Percentiles rank a stretch among this genome's conserved stretches.
Evolutionary conservation across 1,140 invertebrate genomes (phyloP).

Genomic region (Pseudomyrmex gracilis): DNA sequence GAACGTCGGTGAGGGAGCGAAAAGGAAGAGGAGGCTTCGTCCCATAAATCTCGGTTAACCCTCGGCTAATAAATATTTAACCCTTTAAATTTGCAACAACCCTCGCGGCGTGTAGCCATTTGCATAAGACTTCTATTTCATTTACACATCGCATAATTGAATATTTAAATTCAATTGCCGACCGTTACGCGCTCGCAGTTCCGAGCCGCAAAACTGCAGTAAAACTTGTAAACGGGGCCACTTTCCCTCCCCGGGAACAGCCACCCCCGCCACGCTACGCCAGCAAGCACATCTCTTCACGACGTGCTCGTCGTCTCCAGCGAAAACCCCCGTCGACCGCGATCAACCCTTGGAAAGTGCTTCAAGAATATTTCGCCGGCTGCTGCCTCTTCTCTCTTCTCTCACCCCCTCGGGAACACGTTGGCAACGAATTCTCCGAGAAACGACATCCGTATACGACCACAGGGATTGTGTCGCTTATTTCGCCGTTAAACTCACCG

Average conservation of each 20-base stretch:
- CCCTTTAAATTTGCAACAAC: conserved; percentile 86
- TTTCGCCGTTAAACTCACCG: conserved; percentile 18
- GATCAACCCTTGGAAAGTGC: conserved; percentile 77
- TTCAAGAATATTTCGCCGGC: conserved; percentile 78
- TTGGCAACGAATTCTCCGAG: conserved; percentile 34
- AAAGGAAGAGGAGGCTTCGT: conserved; percentile 61
- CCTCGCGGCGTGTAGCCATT: conserved; percentile 86
- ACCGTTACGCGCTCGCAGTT: conserved; percentile 84
- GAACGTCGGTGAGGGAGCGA: conserved; percentile 64
- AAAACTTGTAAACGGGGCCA: conserved; percentile 86
- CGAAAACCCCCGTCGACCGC: conserved; percentile 23
- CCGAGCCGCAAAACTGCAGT: conserved; percentile 86
- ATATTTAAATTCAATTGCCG: conserved; percentile 87
- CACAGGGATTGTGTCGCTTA: conserved; percentile 32
- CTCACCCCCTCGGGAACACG: conserved; percentile 17
- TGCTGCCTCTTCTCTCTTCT: background rate
- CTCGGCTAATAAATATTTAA: conserved; percentile 86
- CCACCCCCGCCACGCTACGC: conserved; percentile 34
- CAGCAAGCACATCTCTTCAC: conserved; percentile 57
- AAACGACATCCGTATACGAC: conserved; percentile 17
- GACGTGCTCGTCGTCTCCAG: conserved; percentile 35
- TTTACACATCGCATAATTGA: conserved; percentile 88
- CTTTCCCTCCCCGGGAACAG: conserved; percentile 79
- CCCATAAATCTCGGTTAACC: conserved; percentile 85
- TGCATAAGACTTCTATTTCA: conserved; percentile 88